Base-by-base conservation (phyloP, 2,888 invertebrate genomes). In the Physocephala rufipes region DNA sequence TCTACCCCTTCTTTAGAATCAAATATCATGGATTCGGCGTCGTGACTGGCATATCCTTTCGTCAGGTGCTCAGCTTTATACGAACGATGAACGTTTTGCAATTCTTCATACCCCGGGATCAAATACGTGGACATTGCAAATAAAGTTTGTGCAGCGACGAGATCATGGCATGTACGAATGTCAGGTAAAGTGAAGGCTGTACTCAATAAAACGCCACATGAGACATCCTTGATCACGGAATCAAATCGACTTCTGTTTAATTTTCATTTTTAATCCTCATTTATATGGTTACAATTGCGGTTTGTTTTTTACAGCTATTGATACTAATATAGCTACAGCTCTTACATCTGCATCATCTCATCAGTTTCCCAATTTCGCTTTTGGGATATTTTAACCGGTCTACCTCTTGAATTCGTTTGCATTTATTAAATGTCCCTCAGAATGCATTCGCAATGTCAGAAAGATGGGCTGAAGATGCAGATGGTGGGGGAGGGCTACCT, bases 91-190 rank as follows among this genome's bases (percentile, higher is more conserved):
- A 85, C 89, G 93, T 79, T 93, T 93, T 85, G 88, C 89, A 87
- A 91, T 92, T 77, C 88, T 95, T 75, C 96, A 96, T 87, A 90
- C 91, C 76, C 95, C 96, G 83, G 94, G 95, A 68, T 93, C 95
- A 45, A 95, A 96, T 86, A 95, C 95, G 87, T 96, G 96, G 96
- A 95, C 94, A 67, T 88, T 96, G 78, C 95, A 96, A 88, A 95
- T 96, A 87, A 96, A 96, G 87, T 96, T 94, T 87, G 95, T 96
- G 77, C 95, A 96, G 87, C 94, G 93, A 82, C 89, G 95, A 82
- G 96, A 96, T 88, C 95, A 95, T 84, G 96, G 96, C 79, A 94
- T 95, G 74, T 96, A 96, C 87, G 95, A 95, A 86, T 95, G 95
- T 87, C 95, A 96, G 92, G 95, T 96, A 58, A 58, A 28, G 24